Evolutionary conservation across 2,888 invertebrate genomes (phyloP).

Genomic region (Metacarcinus magister): DNA sequence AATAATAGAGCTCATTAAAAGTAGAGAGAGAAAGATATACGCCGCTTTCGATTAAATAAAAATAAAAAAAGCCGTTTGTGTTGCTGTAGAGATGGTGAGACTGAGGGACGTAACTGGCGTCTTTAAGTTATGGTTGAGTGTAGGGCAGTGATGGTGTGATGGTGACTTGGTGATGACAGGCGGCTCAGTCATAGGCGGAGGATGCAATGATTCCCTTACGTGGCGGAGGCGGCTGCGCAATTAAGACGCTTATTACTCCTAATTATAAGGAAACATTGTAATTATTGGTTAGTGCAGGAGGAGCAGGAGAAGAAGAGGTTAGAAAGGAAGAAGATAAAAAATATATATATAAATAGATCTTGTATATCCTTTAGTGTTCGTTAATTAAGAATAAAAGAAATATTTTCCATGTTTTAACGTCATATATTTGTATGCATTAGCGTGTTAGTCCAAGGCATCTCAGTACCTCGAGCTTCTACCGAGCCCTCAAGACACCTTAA

Average conservation of each 20-base stretch:
- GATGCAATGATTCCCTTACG: constrained; percentile 44
- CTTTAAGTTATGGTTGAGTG: not conserved
- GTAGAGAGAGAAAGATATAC: not conserved
- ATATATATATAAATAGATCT: constrained; percentile 66
- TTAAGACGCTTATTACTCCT: constrained; percentile 79
- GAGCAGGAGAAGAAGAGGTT: not conserved
- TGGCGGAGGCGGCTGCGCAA: constrained; percentile 66
- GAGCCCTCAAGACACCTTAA: not conserved
- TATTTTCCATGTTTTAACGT: constrained; percentile 74
- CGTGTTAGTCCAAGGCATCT: constrained; percentile 57
- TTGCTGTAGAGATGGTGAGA: not conserved
- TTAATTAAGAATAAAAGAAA: constrained; percentile 65
- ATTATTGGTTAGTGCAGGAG: constrained; percentile 59
- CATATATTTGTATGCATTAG: constrained; percentile 75
- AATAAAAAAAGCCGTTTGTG: too few species aligned
- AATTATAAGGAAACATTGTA: constrained; percentile 73
- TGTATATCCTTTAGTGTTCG: constrained; percentile 75
- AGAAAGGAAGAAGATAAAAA: constrained; percentile 5
- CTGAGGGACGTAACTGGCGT: not conserved
- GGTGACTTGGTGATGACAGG: not conserved
- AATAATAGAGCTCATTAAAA: not conserved
- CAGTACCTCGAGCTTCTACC: constrained; percentile 50
- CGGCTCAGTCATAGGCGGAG: constrained; percentile 4
- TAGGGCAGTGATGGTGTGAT: not conserved
- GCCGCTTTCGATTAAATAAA: too few species aligned